Evolutionary conservation across 2,113 vertebrate species (phyloP).

Genomic region (Melierax canorus): DNA sequence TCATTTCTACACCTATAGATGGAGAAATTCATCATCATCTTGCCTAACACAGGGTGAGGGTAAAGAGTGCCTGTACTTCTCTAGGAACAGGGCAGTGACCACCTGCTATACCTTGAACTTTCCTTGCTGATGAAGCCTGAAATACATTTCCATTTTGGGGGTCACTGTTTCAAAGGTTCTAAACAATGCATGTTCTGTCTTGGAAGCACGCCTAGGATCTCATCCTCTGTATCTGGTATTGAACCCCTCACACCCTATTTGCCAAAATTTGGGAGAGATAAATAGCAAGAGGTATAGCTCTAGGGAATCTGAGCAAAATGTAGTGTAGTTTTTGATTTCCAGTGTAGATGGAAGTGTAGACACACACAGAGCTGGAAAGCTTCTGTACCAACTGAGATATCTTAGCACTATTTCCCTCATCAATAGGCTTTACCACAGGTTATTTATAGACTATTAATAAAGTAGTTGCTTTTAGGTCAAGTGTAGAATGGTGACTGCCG

Average conservation of each 20-base stretch:
- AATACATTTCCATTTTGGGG: not conserved
- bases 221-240: not conserved
- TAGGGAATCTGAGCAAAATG: not conserved
- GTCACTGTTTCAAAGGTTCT: not conserved
- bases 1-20: not conserved
- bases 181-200: not conserved
- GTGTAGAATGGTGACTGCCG: not conserved
- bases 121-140: not conserved
- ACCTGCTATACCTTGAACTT: not conserved
- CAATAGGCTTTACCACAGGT: not conserved
- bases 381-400: not conserved
- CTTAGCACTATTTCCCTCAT: not conserved
- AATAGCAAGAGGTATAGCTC: not conserved
- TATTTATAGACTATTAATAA: conserved; percentile 14
- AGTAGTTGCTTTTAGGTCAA: not conserved
- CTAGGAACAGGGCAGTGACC: not conserved
- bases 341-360: not conserved
- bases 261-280: not conserved
- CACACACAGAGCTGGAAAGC: not conserved
- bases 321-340: not conserved
- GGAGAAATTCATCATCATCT: not conserved
- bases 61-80: not conserved
- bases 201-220: not conserved
- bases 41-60: not conserved
- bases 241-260: not conserved